phyloP scores from a whole-genome alignment of 2,113 vertebrate genomes.

The Corythoichthys haematopterus region DNA sequence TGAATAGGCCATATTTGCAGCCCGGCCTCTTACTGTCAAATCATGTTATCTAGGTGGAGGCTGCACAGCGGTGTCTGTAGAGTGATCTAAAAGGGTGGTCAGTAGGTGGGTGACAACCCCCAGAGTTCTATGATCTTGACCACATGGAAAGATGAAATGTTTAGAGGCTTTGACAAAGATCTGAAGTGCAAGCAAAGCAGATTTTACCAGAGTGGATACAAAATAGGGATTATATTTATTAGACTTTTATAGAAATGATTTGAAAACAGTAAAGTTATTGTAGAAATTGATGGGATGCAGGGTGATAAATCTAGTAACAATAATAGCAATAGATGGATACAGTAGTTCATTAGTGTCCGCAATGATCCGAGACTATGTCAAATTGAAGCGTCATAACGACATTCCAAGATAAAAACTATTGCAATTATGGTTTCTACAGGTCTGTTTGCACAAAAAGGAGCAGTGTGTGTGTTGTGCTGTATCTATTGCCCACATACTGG shows the following conservation, averaged over 20 bases:
- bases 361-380: slow-evolving; percentile 8
- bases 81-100: slow-evolving; percentile 19
- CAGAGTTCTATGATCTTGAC: slow-evolving; percentile 25
- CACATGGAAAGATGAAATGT: slow-evolving; percentile 21
- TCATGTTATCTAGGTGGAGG: slow-evolving; percentile 50
- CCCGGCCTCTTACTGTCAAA: slow-evolving; percentile 43
- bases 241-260: background rate
- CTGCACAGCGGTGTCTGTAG: slow-evolving; percentile 19
- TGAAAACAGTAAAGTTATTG: background rate
- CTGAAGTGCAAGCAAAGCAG: background rate
- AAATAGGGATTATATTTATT: background rate
- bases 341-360: slow-evolving; percentile 13
- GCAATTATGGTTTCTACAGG: slow-evolving; percentile 23
- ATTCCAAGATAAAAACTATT: slow-evolving; percentile 30
- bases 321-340: no score
- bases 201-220: background rate
- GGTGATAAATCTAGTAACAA: background rate
- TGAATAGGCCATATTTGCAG: slow-evolving; percentile 49
- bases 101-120: slow-evolving; percentile 27
- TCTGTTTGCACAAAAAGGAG: slow-evolving; percentile 16
- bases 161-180: slow-evolving; percentile 8
- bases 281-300: background rate
- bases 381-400: slow-evolving; percentile 5
- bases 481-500: slow-evolving; percentile 56
- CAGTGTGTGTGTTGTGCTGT: slow-evolving; percentile 32